phyloP scores from a whole-genome alignment of 2,888 invertebrate species.

The Adelphocoris suturalis region DNA sequence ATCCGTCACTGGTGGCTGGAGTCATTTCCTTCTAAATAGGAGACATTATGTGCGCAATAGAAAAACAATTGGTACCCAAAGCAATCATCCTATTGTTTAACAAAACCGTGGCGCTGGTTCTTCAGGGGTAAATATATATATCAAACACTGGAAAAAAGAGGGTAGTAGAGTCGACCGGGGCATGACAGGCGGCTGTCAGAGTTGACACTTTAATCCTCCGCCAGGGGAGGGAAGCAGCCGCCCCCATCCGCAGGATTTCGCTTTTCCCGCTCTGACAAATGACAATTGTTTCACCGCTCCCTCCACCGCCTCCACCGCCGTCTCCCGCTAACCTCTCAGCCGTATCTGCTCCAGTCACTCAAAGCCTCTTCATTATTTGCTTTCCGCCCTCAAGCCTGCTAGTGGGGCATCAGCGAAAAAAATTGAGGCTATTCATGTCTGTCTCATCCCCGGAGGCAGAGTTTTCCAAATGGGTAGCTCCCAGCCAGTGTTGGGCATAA shows the following conservation, averaged over 20 bases:
- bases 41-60: too few relatives aligned
- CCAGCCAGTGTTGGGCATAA: neutral
- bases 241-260: constrained; percentile 57
- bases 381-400: constrained; percentile 34
- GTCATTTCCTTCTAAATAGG: too few relatives aligned
- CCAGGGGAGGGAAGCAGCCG: constrained; percentile 5
- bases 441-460: constrained; percentile 2
- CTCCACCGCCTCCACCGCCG: constrained; percentile 39
- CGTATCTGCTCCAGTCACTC: constrained; percentile 56
- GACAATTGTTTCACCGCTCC: constrained; percentile 64
- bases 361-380: constrained; percentile 62
- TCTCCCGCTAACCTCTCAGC: neutral
- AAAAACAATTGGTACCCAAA: neutral
- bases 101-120: constrained; percentile 38
- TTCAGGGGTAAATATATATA: neutral
- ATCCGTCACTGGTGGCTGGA: too few relatives aligned
- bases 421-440: constrained; percentile 47
- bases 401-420: neutral
- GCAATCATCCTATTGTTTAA: constrained; percentile 16
- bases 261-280: constrained; percentile 57
- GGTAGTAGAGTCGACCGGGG: neutral
- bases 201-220: constrained; percentile 68
- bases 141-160: constrained; percentile 51
- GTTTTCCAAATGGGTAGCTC: neutral
- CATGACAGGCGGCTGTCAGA: constrained; percentile 65